Evolutionary conservation across 2,797 vertebrate species (phyloP).

Genomic region (Dicrostonyx torquatus): DNA sequence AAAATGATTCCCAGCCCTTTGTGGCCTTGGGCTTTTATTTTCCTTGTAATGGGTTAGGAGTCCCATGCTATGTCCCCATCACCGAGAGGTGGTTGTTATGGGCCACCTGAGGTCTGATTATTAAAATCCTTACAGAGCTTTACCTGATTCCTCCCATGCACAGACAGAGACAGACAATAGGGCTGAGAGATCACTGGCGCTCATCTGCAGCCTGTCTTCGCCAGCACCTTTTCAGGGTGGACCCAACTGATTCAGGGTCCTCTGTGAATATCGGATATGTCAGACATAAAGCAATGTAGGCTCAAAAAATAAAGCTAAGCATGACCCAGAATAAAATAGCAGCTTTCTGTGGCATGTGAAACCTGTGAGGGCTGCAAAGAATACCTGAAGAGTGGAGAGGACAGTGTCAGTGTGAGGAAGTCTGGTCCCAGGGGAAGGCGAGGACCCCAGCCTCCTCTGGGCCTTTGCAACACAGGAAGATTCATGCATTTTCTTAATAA

Average conservation of each 20-base stretch:
- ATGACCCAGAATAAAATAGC: slow-evolving; percentile 42
- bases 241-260: slow-evolving; percentile 10
- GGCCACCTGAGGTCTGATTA: slow-evolving; percentile 61
- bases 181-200: neutral
- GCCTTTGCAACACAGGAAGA: slow-evolving; percentile 71
- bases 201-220: slow-evolving; percentile 57
- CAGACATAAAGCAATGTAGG: slow-evolving; percentile 40
- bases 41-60: slow-evolving; percentile 77
- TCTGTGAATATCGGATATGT: slow-evolving; percentile 31
- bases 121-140: slow-evolving; percentile 69
- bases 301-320: slow-evolving; percentile 66
- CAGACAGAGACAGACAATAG: slow-evolving; percentile 53
- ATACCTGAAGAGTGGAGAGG: neutral
- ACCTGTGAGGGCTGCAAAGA: neutral
- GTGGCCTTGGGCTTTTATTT: slow-evolving; percentile 78
- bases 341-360: slow-evolving; percentile 12
- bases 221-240: neutral
- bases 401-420: neutral
- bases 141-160: slow-evolving; percentile 51
- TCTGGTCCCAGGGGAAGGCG: rapidly evolving
- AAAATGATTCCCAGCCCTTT: slow-evolving; percentile 69
- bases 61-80: slow-evolving; percentile 64
- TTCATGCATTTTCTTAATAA: slow-evolving; percentile 85
- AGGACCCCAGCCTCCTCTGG: neutral
- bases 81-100: slow-evolving; percentile 50